A percentile compares a stretch with the other conserved stretches of the same genome.
These are phyloP conservation scores for Arenicola marina DNA, from an alignment of 2,888 invertebrate genomes.

Conservation along the genomic window DNA sequence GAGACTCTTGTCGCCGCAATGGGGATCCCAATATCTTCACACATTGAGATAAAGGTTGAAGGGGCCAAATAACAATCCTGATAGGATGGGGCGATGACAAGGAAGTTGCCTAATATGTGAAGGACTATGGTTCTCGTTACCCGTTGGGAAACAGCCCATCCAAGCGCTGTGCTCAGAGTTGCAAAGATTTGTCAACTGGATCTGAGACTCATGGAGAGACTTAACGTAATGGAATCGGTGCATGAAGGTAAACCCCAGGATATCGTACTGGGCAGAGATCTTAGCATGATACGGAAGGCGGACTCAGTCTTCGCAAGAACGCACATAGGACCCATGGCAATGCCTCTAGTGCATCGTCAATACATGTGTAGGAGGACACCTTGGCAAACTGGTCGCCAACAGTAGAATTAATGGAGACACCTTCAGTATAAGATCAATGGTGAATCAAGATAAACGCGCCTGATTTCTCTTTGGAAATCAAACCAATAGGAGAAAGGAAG, in stretches of 20 bases:
- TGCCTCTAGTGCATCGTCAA: slow-evolving; percentile 78
- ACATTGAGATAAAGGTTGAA: background rate
- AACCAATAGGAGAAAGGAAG: slow-evolving; percentile 8
- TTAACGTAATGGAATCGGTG: slow-evolving; percentile 3
- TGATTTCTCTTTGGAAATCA: slow-evolving; percentile 13
- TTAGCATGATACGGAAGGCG: slow-evolving; percentile 8
- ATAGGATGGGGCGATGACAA: background rate
- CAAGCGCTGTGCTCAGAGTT: too few species aligned
- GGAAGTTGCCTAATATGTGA: background rate
- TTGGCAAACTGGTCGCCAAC: background rate
- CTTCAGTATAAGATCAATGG: slow-evolving; percentile 13
- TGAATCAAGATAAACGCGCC: slow-evolving; percentile 15
- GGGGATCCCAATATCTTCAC: background rate
- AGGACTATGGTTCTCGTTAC: background rate
- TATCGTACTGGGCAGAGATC: background rate
- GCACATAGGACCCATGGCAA: background rate
- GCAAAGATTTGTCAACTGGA: background rate
- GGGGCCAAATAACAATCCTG: background rate
- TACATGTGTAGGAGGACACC: slow-evolving; percentile 9
- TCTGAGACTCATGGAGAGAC: slow-evolving; percentile 7
- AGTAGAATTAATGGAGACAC: slow-evolving; percentile 9
- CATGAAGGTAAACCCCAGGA: slow-evolving; percentile 6
- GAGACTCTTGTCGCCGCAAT: background rate
- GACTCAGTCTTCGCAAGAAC: slow-evolving; percentile 15
- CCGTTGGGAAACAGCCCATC: background rate